Evolutionary conservation across 2,888 invertebrate genomes (phyloP).

Genomic region (Volucella bombylans): DNA sequence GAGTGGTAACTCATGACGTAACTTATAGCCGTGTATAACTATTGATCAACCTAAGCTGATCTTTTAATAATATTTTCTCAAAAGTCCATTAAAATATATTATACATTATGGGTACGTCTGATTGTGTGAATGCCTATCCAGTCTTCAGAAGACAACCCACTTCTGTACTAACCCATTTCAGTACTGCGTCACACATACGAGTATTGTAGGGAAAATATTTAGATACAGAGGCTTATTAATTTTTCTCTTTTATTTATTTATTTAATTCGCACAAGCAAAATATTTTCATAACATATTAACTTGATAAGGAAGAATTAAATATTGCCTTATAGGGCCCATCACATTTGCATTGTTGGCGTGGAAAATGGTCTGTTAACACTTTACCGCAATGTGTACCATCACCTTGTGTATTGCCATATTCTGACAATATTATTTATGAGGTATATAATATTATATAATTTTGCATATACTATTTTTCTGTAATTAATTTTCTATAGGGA

Average conservation of each 20-base stretch:
- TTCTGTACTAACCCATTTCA: no score
- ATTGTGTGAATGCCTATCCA: no score
- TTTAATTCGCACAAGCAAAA: background rate
- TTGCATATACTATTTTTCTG: background rate
- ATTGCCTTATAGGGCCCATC: conserved; percentile 85
- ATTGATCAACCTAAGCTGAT: no score
- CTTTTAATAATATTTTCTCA: no score
- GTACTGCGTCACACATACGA: no score
- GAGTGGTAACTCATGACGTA: no score
- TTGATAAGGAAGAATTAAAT: background rate
- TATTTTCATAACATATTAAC: background rate
- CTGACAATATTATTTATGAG: conserved; percentile 80
- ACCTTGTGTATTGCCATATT: conserved; percentile 81
- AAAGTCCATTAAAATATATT: no score
- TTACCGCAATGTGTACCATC: conserved; percentile 90
- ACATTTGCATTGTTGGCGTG: conserved; percentile 90
- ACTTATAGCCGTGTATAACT: no score
- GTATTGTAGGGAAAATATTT: no score
- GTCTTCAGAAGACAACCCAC: no score
- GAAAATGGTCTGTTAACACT: conserved; percentile 90
- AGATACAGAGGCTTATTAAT: no score
- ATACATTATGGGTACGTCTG: no score
- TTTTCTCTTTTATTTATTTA: background rate
- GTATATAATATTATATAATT: conserved; percentile 69
- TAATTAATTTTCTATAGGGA: conserved; percentile 81